Evolutionary conservation across 2,888 invertebrate genomes (phyloP), one percentile per base, ranked within the genome.

Genomic region (Chironomus tentans): DNA sequence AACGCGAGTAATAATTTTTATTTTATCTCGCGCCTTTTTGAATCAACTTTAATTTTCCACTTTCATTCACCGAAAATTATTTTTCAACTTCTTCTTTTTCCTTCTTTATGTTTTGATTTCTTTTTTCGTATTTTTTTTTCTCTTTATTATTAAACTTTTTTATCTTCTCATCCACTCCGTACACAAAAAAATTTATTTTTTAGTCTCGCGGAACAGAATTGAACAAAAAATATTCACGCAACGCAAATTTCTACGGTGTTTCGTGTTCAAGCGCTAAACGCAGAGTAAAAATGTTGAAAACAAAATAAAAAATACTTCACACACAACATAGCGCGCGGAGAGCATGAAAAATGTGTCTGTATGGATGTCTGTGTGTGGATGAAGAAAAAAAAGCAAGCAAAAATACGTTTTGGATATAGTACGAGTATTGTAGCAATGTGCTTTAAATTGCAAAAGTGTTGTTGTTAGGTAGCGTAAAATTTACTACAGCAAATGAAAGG

Each of bases 241-340:
- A 65, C 65, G 65, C 22, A 65, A 65, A 65, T 65, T 21, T 38
- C 28, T 38, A 68, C 68, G 68, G 28, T 74, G 74, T 74, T 68
- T 47, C 46, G 65, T 68, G 62, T 74, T 65, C 68, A 28, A 74
- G 74, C 74, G 74, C 74, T 74, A 24, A 74, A 74, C 62, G 74
- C 74, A 74, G 65, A 74, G 68, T 74, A 74, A 74, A 74, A 46
- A 68, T 38, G 62, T 22, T 18, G 21, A 22, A 21, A 65, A 21
- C 18, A 21, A 13, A 21, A 18, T n/a, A 68, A n/a, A 68, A 65
- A 18, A 65, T 65, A 24, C 21, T 65, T 22, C 13, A 65, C 65
- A 56, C 28, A 46, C 12, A 46, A 12, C 38, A 28, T 28, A 46
- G 38, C 12, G 68, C 18, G 62, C 18, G 24, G 22, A 65, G 65